Conservation (phyloP, 2,797 vertebrate species). For the Champsocephalus gunnari region DNA sequence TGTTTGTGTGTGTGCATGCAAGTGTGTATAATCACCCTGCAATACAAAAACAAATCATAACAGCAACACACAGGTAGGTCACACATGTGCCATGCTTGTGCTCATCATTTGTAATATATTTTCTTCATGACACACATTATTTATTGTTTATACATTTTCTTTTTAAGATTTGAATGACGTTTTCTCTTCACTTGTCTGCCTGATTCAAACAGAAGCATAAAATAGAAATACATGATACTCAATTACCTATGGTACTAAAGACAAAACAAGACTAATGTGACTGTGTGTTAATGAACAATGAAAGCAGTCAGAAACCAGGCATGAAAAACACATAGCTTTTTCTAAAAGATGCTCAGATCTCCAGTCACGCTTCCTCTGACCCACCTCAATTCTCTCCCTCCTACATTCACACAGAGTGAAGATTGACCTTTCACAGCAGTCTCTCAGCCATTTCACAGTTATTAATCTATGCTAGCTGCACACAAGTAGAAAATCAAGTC, state of each 20-base stretch:
- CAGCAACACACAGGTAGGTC: too few relatives aligned
- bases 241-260: background rate
- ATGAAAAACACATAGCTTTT: constrained; percentile 27
- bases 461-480: constrained; percentile 18
- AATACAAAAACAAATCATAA: too few relatives aligned
- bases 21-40: background rate
- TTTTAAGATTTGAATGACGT: background rate
- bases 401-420: constrained; percentile 27
- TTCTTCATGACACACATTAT: constrained; percentile 11
- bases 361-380: constrained; percentile 1
- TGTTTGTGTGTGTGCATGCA: background rate
- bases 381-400: constrained; percentile 7
- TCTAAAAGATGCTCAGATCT: constrained; percentile 1
- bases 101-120: constrained; percentile 10
- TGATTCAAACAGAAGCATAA: constrained; percentile 7
- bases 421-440: constrained; percentile 53
- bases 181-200: background rate
- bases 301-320: constrained; percentile 13
- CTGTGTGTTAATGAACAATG: constrained; percentile 1
- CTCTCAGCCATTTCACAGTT: constrained; percentile 44
- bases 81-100: constrained; percentile 1
- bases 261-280: constrained; percentile 9
- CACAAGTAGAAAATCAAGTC: constrained; percentile 36
- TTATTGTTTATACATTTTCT: constrained; percentile 5
- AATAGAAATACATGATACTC: background rate